Evolutionary conservation across 2,888 invertebrate genomes (phyloP), one percentile per base, ranked within the genome.

Genomic region (Autographa gamma): DNA sequence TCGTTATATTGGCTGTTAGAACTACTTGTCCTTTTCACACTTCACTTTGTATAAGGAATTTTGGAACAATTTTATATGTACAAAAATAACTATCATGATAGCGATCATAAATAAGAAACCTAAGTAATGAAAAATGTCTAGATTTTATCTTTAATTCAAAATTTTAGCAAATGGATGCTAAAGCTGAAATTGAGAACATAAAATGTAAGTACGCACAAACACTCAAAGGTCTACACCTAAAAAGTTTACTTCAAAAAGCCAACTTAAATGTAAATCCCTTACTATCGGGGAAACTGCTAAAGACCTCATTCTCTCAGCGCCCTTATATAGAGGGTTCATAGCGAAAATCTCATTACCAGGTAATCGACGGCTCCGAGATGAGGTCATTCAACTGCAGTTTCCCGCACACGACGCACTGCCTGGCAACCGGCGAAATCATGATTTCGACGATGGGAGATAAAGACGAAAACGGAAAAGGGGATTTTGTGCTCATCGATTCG

Each of bases 321-420:
- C 80, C 79, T 79, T 77, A 74, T 86, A 87, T 86, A 87, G 86
- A 86, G 86, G 86, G 86, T 88, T 91, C 87, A 91, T 85, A 85
- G 86, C 88, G 85, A 89, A 92, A 90, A 92, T 92, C 89, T 92
- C 89, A 88, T 93, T 92, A 91, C 86, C 89, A 98, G 98, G 96
- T 97, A 58, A 97, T 99, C 80, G 98, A 98, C 89, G 97, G 98
- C 0, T 96, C 97, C 19, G 97, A 98, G 86, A 96, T 99, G 90
- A 97, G 97, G 88, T 96, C 96, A 74, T 95, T 97, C 69, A 97
- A 98, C 89, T 97, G 98, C 73, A 97, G 97, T n/a, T 98, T 97
- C 65, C 99, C 98, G 0, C 99, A 99, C 89, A 99, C 99, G 0
- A 96, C 98, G 4, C 99, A 99, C 92, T 99, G 99, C 91, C 95